Conservation (phyloP, 2,888 invertebrate species). For the Ennomos quercinarius region DNA sequence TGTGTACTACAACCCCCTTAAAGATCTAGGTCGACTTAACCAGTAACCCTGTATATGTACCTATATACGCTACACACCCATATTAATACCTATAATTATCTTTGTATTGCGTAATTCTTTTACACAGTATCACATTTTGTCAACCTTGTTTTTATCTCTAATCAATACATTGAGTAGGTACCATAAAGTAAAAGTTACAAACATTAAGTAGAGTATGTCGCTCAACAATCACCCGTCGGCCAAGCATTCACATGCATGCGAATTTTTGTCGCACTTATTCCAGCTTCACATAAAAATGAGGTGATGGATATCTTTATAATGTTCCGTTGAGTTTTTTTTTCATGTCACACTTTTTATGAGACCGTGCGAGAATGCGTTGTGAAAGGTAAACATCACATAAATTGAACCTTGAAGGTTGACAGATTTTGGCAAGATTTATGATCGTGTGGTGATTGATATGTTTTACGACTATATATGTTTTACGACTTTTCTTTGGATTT, state of each 20-base stretch:
- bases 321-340: slow-evolving; percentile 33
- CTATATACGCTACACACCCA: too few relatives aligned
- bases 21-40: too few relatives aligned
- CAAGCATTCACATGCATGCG: slow-evolving; percentile 17
- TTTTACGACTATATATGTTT: too few relatives aligned
- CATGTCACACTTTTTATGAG: slow-evolving; percentile 34
- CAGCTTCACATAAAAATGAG: slow-evolving; percentile 22
- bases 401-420: slow-evolving; percentile 32
- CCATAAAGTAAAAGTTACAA: too few relatives aligned
- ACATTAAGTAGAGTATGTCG: slow-evolving; percentile 31
- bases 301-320: slow-evolving; percentile 42
- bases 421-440: slow-evolving; percentile 29
- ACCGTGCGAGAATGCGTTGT: slow-evolving; percentile 42
- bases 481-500: slow-evolving; percentile 20
- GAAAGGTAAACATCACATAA: slow-evolving; percentile 39
- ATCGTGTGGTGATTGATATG: slow-evolving; percentile 8
- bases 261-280: slow-evolving; percentile 28
- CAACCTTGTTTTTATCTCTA: too few relatives aligned
- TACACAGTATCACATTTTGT: too few relatives aligned
- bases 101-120: too few relatives aligned
- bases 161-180: too few relatives aligned
- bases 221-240: slow-evolving; percentile 16
- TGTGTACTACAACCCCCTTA: too few relatives aligned
- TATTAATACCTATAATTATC: too few relatives aligned
- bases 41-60: too few relatives aligned